These are phyloP conservation scores for Styela clava DNA, from an alignment of 23 tunicate species.

Conservation along the genomic window DNA sequence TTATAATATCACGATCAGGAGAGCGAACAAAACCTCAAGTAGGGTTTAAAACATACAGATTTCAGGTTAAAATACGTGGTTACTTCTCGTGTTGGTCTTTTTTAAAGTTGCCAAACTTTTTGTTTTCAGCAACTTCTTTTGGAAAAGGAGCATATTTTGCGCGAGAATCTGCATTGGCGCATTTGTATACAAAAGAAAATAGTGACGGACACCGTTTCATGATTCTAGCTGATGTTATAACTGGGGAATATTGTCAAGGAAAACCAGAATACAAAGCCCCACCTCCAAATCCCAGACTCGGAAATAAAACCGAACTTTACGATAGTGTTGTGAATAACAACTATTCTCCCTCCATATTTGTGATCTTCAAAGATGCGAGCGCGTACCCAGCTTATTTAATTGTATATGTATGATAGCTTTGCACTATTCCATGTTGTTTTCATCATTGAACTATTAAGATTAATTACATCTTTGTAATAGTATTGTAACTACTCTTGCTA, in stretches of 20 bases:
- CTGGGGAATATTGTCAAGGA: constrained; percentile 14
- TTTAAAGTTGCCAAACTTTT: background rate
- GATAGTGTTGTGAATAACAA: constrained; percentile 59
- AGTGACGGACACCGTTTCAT: background rate
- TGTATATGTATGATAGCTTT: constrained; percentile 16
- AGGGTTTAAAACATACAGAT: no score
- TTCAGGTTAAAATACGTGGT: no score
- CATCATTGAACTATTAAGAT: no score
- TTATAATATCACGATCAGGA: no score
- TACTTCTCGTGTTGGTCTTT: no score
- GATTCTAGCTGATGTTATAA: constrained; percentile 18
- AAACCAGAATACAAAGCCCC: background rate
- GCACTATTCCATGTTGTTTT: no score
- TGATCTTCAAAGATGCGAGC: constrained; percentile 70
- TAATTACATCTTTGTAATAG: no score
- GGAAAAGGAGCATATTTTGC: constrained; percentile 30
- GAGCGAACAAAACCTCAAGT: no score
- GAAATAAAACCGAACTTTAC: constrained; percentile 28
- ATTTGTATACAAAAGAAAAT: background rate
- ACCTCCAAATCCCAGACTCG: background rate
- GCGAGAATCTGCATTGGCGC: background rate
- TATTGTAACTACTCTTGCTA: no score
- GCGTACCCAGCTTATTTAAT: constrained; percentile 56
- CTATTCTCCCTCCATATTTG: constrained; percentile 40
- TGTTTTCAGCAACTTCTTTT: constrained; percentile 8